phyloP scores from a whole-genome alignment of 1,140 invertebrate species.

The Trachymyrmex septentrionalis region DNA sequence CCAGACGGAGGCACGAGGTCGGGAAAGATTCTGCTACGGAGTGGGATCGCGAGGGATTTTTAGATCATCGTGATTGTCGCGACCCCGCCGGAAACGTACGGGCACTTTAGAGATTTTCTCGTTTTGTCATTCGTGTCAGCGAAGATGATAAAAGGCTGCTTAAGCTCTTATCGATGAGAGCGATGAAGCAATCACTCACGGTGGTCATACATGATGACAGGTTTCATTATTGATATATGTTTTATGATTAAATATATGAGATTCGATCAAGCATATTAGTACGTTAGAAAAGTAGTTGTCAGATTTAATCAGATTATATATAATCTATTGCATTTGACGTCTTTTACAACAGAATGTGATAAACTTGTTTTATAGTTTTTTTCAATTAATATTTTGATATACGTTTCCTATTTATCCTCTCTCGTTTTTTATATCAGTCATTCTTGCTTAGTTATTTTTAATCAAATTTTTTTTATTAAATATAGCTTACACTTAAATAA shows the following conservation, averaged over 20 bases:
- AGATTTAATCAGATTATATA: neutral
- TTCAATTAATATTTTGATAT: neutral
- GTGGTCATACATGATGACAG: neutral
- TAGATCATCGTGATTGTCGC: constrained; percentile 33
- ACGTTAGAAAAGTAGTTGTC: neutral
- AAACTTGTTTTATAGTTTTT: neutral
- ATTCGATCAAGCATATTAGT: neutral
- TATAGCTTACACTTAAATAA: neutral
- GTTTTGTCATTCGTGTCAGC: constrained; percentile 41
- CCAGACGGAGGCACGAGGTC: constrained; percentile 52
- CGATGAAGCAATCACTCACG: constrained; percentile 15
- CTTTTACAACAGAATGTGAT: neutral
- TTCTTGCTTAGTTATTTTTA: neutral
- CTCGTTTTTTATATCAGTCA: neutral
- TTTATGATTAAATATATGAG: neutral
- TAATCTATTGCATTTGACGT: neutral
- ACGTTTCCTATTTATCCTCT: neutral
- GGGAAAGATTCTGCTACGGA: constrained; percentile 43
- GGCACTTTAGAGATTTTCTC: constrained; percentile 53
- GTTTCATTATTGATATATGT: constrained; percentile 1
- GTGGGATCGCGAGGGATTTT: constrained; percentile 65
- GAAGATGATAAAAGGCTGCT: constrained; percentile 39
- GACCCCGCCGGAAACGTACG: constrained; percentile 48
- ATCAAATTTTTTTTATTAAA: neutral
- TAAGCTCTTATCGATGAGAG: constrained; percentile 10